Conservation (phyloP, 2,888 invertebrate genomes). For the Neoaliturus tenellus region DNA sequence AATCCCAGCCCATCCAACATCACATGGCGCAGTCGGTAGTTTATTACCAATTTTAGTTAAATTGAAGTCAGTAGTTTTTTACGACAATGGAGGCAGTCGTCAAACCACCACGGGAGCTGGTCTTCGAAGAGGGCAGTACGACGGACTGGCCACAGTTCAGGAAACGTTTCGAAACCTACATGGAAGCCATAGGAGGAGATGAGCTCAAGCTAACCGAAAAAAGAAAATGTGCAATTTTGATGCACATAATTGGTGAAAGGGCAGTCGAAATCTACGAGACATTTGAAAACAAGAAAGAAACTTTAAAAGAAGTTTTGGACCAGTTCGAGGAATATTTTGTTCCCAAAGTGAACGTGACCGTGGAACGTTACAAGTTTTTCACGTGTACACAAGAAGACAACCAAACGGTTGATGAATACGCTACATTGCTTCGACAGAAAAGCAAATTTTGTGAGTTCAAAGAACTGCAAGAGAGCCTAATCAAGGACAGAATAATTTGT, state of each 20-base stretch:
- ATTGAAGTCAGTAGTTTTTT: neutral
- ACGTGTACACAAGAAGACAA: conserved; percentile 13
- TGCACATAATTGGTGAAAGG: conserved; percentile 31
- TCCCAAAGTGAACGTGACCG: conserved; percentile 33
- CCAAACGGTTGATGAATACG: neutral
- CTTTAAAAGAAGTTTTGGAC: conserved; percentile 12
- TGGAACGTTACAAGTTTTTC: conserved; percentile 36
- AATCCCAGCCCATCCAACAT: neutral
- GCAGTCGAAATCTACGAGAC: conserved; percentile 7
- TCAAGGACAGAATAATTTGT: conserved; percentile 33
- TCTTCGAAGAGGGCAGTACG: neutral
- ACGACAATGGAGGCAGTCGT: conserved; percentile 19
- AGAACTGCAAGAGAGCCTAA: conserved; percentile 3
- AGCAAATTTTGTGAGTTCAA: conserved; percentile 26
- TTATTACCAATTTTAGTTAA: neutral
- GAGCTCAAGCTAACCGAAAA: conserved; percentile 26
- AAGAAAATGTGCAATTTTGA: conserved; percentile 25
- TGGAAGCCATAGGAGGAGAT: conserved; percentile 27
- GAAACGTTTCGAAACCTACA: conserved; percentile 26
- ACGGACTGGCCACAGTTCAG: conserved; percentile 17
- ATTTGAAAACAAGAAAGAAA: conserved; percentile 18
- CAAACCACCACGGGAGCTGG: conserved; percentile 5
- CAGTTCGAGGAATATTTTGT: conserved; percentile 30
- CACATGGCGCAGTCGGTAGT: neutral
- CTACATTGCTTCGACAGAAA: conserved; percentile 30